Base-by-base conservation (phyloP, 2,888 invertebrate species). In the Rhodophaea formosa region DNA sequence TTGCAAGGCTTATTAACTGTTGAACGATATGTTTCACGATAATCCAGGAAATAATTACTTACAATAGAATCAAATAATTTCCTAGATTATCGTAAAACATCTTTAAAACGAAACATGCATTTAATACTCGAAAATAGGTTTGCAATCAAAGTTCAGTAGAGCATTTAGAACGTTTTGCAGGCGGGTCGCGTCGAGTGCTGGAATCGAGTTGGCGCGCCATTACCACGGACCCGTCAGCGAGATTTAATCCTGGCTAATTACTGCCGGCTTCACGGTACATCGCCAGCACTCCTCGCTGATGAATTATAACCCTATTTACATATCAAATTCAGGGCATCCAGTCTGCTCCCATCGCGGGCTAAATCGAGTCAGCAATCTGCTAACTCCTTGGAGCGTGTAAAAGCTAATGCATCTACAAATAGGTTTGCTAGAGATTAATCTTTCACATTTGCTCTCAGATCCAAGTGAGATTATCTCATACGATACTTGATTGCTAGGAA, bases 241-340 rank as follows among this genome's bases (percentile, higher is more conserved):
- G 68, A 81, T 83, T 84, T 80, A 84, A 83, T 87, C 79, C 75
- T 67, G 72, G 71, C 74, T 87, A 85, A 87, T 88, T 85, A 80
- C 80, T 71, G 68, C 65, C 73, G 71, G 72, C 75, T 75, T 69
- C 68, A 65, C 74, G 74, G 75, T 67, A 71, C 74, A 70, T 75
- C 74, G 66, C 68, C 62, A 61, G 70, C 56, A 64, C 65, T 61
- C 59, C 57, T 60, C 58, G 53, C 59, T 69, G 64, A 67, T 69
- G 67, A 70, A 76, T 74, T 71, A 63, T 68, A 75, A 74, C 70
- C 72, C 70, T 75, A 77, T 78, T 78, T 77, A 73, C 72, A 75
- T 69, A 69, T 65, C 63, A 68, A 69, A 80, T 79, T 72, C 68
- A 74, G 75, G 74, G 68, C 70, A 71, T 65, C 64, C 46, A 65